phyloP scores from a whole-genome alignment of 2,113 vertebrate genomes.

The Erythrolamprus reginae region DNA sequence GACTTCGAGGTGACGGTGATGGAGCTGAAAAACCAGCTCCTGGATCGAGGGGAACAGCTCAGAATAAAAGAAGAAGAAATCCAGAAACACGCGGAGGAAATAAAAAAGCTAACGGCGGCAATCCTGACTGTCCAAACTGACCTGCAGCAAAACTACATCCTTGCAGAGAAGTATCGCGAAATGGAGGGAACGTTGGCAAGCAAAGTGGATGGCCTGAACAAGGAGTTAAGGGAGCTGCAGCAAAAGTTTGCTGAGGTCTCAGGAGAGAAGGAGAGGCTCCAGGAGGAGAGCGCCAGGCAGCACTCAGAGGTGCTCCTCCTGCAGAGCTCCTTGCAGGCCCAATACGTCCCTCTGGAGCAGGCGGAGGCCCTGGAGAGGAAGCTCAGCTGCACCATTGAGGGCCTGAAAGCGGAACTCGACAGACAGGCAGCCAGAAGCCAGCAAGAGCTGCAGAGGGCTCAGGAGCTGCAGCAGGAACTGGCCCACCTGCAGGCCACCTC shows the following conservation, averaged over 20 bases:
- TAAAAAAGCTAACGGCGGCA: constrained; percentile 66
- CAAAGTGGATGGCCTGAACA: constrained; percentile 63
- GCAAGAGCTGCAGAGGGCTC: constrained; percentile 61
- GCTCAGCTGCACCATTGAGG: constrained; percentile 65
- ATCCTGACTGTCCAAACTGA: constrained; percentile 69
- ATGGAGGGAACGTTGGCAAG: constrained; percentile 62
- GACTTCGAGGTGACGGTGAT: constrained; percentile 65
- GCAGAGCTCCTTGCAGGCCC: constrained; percentile 42
- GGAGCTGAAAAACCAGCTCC: constrained; percentile 70
- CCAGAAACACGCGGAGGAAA: constrained; percentile 64
- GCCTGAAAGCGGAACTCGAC: constrained; percentile 69
- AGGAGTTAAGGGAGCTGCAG: constrained; percentile 67
- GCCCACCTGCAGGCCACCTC: constrained; percentile 58
- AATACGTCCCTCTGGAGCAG: constrained; percentile 47
- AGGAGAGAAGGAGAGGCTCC: constrained; percentile 59
- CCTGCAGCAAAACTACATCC: constrained; percentile 65
- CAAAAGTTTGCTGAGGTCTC: constrained; percentile 57
- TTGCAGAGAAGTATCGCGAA: constrained; percentile 65
- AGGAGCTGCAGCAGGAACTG: constrained; percentile 70
- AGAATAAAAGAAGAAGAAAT: constrained; percentile 57
- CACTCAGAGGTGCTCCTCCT: constrained; percentile 45
- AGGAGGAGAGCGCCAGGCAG: constrained; percentile 60
- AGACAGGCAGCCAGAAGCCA: constrained; percentile 54
- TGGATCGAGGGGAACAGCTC: constrained; percentile 64
- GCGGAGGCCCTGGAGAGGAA: constrained; percentile 72